Evolutionary conservation across 2,888 invertebrate species (phyloP).

Genomic region (Tipula confusa): DNA sequence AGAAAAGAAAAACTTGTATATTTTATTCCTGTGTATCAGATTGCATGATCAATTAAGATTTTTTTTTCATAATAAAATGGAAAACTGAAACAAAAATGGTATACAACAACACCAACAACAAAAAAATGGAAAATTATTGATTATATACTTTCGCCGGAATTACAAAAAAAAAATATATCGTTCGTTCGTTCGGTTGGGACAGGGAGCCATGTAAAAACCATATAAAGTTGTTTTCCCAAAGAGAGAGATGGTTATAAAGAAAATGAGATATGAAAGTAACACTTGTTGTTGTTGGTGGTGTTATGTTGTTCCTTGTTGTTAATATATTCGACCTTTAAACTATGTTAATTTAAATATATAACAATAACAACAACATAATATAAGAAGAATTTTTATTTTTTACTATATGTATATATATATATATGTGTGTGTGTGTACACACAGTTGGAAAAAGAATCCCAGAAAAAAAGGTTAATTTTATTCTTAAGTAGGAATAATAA

Average conservation of each 20-base stretch:
- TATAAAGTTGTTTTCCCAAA: background rate
- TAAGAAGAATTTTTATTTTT: background rate
- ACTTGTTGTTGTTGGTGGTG: background rate
- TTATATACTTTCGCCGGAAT: background rate
- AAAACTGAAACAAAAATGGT: background rate
- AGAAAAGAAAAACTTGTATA: background rate
- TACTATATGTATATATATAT: background rate
- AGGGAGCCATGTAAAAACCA: background rate
- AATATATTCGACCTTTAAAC: constrained; percentile 3
- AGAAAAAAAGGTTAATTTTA: constrained; percentile 9
- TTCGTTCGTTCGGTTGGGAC: background rate
- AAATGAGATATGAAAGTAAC: background rate
- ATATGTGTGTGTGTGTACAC: background rate
- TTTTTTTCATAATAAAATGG: background rate
- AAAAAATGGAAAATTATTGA: constrained; percentile 20
- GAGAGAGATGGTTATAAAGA: background rate
- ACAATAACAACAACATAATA: background rate
- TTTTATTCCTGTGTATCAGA: constrained; percentile 6
- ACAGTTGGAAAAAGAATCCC: background rate
- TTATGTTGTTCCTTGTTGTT: background rate
- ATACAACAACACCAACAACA: background rate
- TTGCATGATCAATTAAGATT: constrained; percentile 12
- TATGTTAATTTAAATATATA: constrained; percentile 3
- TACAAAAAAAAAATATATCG: background rate
- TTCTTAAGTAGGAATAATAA: constrained; percentile 12